Conservation (phyloP, 2,888 invertebrate species). For the Volucella bombylans region DNA sequence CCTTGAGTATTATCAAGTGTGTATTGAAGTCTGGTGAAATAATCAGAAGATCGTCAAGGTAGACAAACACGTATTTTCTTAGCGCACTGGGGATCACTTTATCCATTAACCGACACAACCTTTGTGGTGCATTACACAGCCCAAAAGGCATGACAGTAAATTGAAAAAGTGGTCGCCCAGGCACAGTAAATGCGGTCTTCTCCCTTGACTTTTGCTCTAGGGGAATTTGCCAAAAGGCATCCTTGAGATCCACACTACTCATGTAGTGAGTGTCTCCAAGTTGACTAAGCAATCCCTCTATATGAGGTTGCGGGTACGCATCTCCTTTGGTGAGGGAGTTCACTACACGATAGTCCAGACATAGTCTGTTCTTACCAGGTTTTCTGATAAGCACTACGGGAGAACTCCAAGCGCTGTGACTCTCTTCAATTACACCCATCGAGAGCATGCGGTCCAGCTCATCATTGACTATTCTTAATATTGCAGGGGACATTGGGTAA, state of each 20-base stretch:
- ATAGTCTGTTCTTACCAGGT: conserved; percentile 71
- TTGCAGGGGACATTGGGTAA: too few species aligned
- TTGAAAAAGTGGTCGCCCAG: conserved; percentile 44
- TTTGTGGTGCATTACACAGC: conserved; percentile 51
- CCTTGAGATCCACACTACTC: conserved; percentile 70
- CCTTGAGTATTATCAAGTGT: conserved; percentile 34
- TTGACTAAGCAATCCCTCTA: conserved; percentile 39
- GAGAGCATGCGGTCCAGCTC: conserved; percentile 76
- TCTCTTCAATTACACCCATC: conserved; percentile 76
- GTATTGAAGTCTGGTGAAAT: neutral
- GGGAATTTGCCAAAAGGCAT: conserved; percentile 55
- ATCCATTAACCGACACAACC: neutral
- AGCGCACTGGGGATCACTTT: conserved; percentile 2
- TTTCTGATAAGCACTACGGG: conserved; percentile 75
- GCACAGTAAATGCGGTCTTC: conserved; percentile 75
- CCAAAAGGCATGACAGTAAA: conserved; percentile 67
- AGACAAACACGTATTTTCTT: neutral
- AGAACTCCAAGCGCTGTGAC: conserved; percentile 75
- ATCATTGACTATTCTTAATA: too few species aligned
- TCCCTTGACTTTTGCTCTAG: conserved; percentile 19
- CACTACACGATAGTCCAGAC: conserved; percentile 76
- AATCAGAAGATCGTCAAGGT: neutral
- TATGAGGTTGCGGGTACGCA: conserved; percentile 47
- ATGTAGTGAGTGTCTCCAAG: conserved; percentile 44
- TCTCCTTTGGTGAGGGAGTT: conserved; percentile 75